Conservation (phyloP, 2,888 invertebrate species). For the Callosobruchus maculatus region DNA sequence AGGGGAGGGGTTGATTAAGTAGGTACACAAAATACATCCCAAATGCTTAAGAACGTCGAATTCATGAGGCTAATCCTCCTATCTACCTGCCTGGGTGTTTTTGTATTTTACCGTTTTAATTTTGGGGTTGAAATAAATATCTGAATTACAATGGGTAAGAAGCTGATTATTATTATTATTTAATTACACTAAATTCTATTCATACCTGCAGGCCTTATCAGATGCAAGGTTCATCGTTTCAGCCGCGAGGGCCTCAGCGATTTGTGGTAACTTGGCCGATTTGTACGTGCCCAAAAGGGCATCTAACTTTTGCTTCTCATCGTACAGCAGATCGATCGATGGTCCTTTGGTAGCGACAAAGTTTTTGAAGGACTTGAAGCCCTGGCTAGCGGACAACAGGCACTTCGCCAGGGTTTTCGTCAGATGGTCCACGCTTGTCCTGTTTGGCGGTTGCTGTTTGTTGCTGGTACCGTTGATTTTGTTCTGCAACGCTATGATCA, state of each 20-base stretch:
- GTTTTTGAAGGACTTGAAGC: conserved; percentile 48
- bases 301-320: conserved; percentile 37
- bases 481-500: conserved; percentile 67
- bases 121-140: no score
- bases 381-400: conserved; percentile 47
- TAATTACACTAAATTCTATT: no score
- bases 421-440: conserved; percentile 63
- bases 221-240: conserved; percentile 64
- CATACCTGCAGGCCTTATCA: conserved; percentile 48
- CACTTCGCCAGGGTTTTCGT: conserved; percentile 73
- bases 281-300: conserved; percentile 54
- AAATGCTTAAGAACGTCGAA: no score
- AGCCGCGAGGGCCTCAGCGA: conserved; percentile 66
- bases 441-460: conserved; percentile 46
- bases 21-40: no score
- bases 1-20: no score
- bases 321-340: conserved; percentile 30
- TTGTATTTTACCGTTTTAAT: no score
- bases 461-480: conserved; percentile 58
- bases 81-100: no score
- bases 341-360: conserved; percentile 29
- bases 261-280: conserved; percentile 63
- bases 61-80: no score
- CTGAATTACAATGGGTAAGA: no score
- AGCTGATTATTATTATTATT: no score